These are phyloP conservation scores for Chloroceryle aenea DNA, from an alignment of 2,113 vertebrate genomes.

Conservation along the genomic window DNA sequence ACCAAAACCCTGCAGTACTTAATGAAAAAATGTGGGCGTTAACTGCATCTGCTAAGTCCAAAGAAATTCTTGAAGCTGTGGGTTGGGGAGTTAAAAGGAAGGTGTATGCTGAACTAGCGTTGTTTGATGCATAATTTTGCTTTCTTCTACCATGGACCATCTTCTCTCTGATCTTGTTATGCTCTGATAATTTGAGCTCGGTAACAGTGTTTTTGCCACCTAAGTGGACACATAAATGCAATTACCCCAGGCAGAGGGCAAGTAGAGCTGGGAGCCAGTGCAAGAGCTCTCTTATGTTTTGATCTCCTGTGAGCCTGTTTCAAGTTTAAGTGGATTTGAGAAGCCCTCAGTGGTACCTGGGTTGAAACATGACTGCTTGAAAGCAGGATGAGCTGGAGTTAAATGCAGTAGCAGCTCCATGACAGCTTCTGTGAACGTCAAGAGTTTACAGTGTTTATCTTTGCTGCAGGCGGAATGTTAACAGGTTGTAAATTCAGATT, in stretches of 20 bases:
- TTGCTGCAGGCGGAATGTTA: constrained; percentile 39
- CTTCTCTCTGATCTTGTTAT: background rate
- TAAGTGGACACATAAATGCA: background rate
- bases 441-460: constrained; percentile 37
- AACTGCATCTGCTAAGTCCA: background rate
- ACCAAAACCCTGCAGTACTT: background rate
- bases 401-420: background rate
- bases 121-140: background rate
- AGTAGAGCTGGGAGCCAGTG: background rate
- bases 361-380: background rate
- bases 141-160: background rate
- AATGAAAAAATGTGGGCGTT: background rate
- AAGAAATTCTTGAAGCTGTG: background rate
- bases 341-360: background rate
- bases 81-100: background rate
- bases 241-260: background rate
- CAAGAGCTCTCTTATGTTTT: background rate
- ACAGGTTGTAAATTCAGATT: constrained; percentile 52
- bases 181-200: background rate
- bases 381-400: background rate
- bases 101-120: background rate
- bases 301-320: background rate
- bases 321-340: background rate
- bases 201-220: background rate
- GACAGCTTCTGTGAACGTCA: background rate